phyloP scores from a whole-genome alignment of 1,140 invertebrate genomes.

The Papilio aristodemus region DNA sequence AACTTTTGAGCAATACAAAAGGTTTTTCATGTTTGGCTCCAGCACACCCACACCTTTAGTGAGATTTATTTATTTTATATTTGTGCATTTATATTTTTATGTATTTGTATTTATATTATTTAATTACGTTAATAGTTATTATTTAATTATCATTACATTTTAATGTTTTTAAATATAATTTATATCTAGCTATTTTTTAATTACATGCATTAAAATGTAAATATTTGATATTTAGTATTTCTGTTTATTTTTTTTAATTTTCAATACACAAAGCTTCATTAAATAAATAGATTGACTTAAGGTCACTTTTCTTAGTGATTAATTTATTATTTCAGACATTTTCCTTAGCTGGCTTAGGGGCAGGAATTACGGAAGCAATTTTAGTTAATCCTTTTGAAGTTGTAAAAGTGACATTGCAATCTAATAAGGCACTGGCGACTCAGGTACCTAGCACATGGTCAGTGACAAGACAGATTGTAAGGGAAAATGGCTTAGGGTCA shows the following conservation, averaged over 20 bases:
- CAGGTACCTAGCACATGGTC: conserved; percentile 87
- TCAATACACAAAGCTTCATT: conserved; percentile 30
- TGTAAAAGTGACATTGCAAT: conserved; percentile 93
- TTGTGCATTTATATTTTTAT: conserved; percentile 37
- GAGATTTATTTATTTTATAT: conserved; percentile 60
- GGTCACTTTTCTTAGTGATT: background rate
- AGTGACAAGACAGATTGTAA: conserved; percentile 89
- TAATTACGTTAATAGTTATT: too few relatives aligned
- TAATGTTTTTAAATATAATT: too few relatives aligned
- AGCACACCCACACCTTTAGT: conserved; percentile 87
- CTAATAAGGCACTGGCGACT: conserved; percentile 81
- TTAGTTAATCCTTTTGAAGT: conserved; percentile 97
- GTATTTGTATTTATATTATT: conserved; percentile 11
- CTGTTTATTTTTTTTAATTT: too few relatives aligned
- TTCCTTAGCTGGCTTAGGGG: conserved; percentile 90
- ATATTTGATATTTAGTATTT: too few relatives aligned
- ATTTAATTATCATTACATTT: too few relatives aligned
- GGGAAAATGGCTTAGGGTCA: conserved; percentile 87
- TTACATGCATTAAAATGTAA: too few relatives aligned
- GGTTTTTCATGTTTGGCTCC: conserved; percentile 89
- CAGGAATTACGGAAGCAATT: conserved; percentile 93
- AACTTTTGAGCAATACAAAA: conserved; percentile 96
- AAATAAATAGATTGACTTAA: conserved; percentile 3
- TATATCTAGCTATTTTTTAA: too few relatives aligned
- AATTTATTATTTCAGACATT: conserved; percentile 85